Base-by-base conservation (phyloP, 2,797 vertebrate genomes). In the Sebastes matsubarae region DNA sequence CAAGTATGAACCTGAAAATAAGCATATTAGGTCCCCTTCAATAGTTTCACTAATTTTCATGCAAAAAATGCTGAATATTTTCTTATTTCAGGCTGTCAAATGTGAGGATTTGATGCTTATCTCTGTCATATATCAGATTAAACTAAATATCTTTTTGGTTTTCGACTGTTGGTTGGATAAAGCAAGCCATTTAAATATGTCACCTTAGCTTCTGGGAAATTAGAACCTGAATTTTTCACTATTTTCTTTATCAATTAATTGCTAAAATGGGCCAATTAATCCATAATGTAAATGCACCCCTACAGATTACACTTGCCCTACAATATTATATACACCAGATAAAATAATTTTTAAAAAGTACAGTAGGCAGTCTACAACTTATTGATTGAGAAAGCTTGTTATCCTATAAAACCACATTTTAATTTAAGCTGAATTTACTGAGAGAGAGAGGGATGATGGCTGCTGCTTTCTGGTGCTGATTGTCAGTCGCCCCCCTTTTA, bases 401-500 rank as follows among this genome's bases (percentile, higher is more conserved):
- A 27, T 75, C 27, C 20, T 78, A 38, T 34, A 52, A 75, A 78
- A 81, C 8, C 18, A 68, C 0, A 6, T 73, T 73, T 78, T 32
- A 38, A 24, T 79, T 59, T 32, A 22, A 68, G 75, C 22, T 58
- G 9, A 76, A 73, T 71, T 71, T 55, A 71, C 58, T 75, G 10
- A n/a, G 50, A 50, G 14, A 50, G 14, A 50, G 79, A 77, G 58
- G 16, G 76, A 63, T 38, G 68, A 67, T 30, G 22, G 30, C 27
- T 55, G 58, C 76, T 36, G 52, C 50, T 50, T 29, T 64, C 57
- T 55, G 42, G 12, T 68, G 63, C 75, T 42, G 67, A 77, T 75
- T 75, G 57, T 85, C 81, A 77, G 60, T 77, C 11, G 11, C 18
- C 36, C 66, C 69, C 70, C 16, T 87, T 84, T 77, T 67, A 85